Percentiles rank a stretch among this genome's conserved stretches.
Conservation (phyloP, 2,113 vertebrate genomes). For the Microtus oregoni region DNA sequence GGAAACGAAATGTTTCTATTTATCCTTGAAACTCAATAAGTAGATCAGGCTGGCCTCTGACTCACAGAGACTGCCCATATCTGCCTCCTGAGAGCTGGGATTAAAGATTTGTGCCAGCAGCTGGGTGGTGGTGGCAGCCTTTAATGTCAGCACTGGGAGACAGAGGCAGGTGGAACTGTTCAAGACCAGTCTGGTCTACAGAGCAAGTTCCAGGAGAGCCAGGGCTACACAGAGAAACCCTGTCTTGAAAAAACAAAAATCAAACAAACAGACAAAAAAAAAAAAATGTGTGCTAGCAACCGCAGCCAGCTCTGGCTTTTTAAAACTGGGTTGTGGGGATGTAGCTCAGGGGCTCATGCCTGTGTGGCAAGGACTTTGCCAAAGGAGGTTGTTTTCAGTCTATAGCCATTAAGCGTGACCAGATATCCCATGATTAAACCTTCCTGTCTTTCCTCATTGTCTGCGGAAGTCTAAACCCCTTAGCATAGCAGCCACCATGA, state of each 20-base stretch:
- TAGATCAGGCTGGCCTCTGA: neutral
- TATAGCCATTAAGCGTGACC: neutral
- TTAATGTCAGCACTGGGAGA: too few relatives aligned
- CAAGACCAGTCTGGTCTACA: too few relatives aligned
- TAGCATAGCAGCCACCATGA: neutral
- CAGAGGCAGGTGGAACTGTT: too few relatives aligned
- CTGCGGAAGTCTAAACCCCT: neutral
- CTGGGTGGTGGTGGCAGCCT: too few relatives aligned
- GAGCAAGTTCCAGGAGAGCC: too few relatives aligned
- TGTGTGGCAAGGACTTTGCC: neutral
- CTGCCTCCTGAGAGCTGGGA: neutral
- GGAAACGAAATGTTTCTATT: neutral
- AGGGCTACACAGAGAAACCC: too few relatives aligned
- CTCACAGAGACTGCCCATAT: neutral
- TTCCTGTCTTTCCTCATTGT: neutral
- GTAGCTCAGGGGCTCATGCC: neutral
- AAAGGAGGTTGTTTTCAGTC: neutral
- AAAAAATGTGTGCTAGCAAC: neutral
- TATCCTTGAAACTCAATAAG: neutral
- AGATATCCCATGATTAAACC: neutral
- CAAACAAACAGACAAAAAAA: too few relatives aligned
- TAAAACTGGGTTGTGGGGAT: neutral
- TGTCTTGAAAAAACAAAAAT: too few relatives aligned
- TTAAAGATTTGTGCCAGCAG: neutral
- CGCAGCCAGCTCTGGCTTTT: neutral